These are phyloP conservation scores for Saguinus oedipus DNA, from an alignment of 2,797 vertebrate species.

Conservation along the genomic window DNA sequence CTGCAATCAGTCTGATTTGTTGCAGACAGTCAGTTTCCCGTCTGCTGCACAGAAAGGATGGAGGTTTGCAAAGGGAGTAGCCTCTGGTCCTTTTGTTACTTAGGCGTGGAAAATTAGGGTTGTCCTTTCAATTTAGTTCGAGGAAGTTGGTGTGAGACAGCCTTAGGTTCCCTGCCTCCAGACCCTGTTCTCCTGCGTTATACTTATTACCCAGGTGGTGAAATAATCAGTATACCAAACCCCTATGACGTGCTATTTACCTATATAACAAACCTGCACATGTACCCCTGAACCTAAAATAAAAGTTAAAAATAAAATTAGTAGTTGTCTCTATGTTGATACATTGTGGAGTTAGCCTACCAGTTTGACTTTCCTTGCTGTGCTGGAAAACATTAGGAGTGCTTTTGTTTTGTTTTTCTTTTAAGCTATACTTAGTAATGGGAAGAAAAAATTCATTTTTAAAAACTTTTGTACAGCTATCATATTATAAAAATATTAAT, in stretches of 20 bases:
- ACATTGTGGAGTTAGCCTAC: neutral
- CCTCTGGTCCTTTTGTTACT: too few species aligned
- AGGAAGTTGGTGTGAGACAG: too few species aligned
- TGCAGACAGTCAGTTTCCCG: neutral
- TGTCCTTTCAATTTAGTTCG: too few species aligned
- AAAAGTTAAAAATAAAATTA: neutral
- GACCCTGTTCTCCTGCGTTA: too few species aligned
- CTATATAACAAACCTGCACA: too few species aligned
- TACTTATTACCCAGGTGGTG: too few species aligned
- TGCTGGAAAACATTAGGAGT: neutral
- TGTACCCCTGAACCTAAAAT: neutral
- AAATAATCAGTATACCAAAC: too few species aligned
- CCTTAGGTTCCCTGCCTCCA: too few species aligned
- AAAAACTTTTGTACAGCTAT: neutral
- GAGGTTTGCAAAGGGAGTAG: neutral
- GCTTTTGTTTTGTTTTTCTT: conserved; percentile 20
- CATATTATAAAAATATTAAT: neutral
- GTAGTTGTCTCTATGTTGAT: neutral
- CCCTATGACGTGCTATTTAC: too few species aligned
- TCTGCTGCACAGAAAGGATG: neutral
- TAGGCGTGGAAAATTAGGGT: too few species aligned
- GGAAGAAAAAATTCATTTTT: conserved; percentile 29
- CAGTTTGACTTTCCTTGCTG: neutral
- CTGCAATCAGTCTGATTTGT: neutral
- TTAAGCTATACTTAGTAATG: neutral